phyloP scores from a whole-genome alignment of 37 sponge, comb jelly and placozoan genomes.

The Cladorhizidae sp. region DNA sequence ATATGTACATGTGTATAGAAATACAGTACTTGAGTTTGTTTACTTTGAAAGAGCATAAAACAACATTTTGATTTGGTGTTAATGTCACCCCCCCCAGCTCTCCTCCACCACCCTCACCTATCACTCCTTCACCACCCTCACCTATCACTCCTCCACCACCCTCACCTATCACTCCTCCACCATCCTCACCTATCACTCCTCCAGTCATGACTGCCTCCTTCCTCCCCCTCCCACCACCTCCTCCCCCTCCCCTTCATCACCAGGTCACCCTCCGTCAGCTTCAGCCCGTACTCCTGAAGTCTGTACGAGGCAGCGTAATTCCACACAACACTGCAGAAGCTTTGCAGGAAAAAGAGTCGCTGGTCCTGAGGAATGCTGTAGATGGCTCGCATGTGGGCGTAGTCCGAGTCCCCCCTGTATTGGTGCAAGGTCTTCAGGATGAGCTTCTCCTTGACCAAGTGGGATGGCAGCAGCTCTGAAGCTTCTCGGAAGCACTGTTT shows the following conservation, averaged over 20 bases:
- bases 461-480: slow-evolving; percentile 23
- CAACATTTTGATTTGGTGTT: too few relatives aligned
- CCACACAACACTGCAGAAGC: slow-evolving; percentile 56
- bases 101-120: neutral
- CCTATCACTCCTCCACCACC: neutral
- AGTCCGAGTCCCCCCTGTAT: slow-evolving; percentile 19
- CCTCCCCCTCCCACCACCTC: neutral
- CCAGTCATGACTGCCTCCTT: neutral
- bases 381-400: slow-evolving; percentile 38
- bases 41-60: too few relatives aligned
- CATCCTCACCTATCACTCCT: neutral
- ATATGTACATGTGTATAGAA: too few relatives aligned
- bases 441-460: slow-evolving; percentile 10
- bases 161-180: neutral
- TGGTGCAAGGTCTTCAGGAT: slow-evolving; percentile 36
- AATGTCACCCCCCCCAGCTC: neutral
- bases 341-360: slow-evolving; percentile 35
- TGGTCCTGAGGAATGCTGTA: slow-evolving; percentile 32
- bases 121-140: neutral
- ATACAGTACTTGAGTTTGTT: too few relatives aligned
- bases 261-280: slow-evolving; percentile 62
- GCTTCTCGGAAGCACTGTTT: neutral
- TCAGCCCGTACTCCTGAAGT: slow-evolving; percentile 43
- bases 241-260: slow-evolving; percentile 9
- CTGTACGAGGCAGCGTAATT: slow-evolving; percentile 54